Evolutionary conservation across 1,140 invertebrate genomes (phyloP), one percentile per base, ranked within the genome.

Genomic region (Pogonomyrmex barbatus): DNA sequence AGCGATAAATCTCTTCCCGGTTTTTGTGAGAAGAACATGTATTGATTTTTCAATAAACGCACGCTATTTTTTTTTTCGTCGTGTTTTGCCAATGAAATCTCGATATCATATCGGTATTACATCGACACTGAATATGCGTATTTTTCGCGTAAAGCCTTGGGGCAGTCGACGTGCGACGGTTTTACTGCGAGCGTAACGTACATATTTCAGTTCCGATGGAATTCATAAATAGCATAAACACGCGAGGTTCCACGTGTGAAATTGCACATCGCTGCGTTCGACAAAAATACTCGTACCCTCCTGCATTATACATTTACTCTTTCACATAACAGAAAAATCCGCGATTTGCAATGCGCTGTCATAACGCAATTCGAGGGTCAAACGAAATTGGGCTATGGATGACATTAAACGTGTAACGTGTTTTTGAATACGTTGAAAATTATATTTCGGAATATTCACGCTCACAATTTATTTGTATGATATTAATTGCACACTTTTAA

Each of bases 171-270:
- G 24, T 4, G 42, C 45, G 24, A 76, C 4, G 39, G 39, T 76
- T 60, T 58, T 33, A 75, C 17, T 39, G 33, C 5, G 65, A 45
- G n/a, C 39, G 0, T 45, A 24, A 24, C 24, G 24, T 24, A 24
- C 24, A 33, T 56, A 75, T 75, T 56, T 75, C n/a, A 58, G 10
- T 54, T n/a, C 6, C 5, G 8, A 8, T 30, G 17, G 24, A 2
- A 76, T 60, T 76, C 39, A 76, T 14, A 56, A 73, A 73, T 73
- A 73, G 50, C 14, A 52, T 71, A 75, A 75, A 75, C n/a, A 54
- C 24, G 24, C 54, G 14, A 76, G 30, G 39, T 60, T 76, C 8
- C 4, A 60, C 39, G 36, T 60, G 73, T 60, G 54, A 76, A 60
- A 76, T 76, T 76, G 73, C 54, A 75, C 54, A 9, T 75, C 4